Conservation (phyloP, 2,888 invertebrate genomes). For the Spodoptera exigua region DNA sequence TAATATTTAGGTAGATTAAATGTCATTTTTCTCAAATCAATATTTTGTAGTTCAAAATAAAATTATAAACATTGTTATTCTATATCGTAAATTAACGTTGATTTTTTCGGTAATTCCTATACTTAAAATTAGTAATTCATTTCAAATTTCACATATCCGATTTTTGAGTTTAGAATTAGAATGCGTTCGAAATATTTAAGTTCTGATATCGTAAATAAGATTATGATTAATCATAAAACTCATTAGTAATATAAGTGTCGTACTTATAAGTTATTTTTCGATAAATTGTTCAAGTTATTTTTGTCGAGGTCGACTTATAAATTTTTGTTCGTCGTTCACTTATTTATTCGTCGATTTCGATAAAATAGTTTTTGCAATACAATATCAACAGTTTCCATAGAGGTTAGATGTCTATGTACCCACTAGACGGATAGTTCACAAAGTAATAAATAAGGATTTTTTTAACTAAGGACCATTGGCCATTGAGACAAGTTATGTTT, state of each 20-base stretch:
- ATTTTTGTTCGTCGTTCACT: constrained; percentile 10
- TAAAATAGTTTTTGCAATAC: constrained; percentile 21
- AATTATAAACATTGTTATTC: no score
- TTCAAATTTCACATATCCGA: neutral
- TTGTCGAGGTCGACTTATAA: constrained; percentile 35
- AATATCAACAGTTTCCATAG: constrained; percentile 37
- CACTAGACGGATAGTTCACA: constrained; percentile 43
- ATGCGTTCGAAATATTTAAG: constrained; percentile 4
- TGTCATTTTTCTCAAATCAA: no score
- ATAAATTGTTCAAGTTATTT: constrained; percentile 23
- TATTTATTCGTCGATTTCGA: constrained; percentile 41
- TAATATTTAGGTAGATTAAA: no score
- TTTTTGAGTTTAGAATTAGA: constrained; percentile 8
- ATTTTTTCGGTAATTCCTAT: neutral
- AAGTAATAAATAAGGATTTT: constrained; percentile 39
- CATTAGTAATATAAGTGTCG: constrained; percentile 48
- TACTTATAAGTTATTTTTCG: constrained; percentile 38
- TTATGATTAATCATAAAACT: constrained; percentile 46
- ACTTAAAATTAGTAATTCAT: constrained; percentile 12
- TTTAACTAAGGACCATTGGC: constrained; percentile 29
- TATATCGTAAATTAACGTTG: neutral
- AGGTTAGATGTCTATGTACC: constrained; percentile 29
- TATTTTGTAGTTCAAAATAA: no score
- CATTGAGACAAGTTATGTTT: constrained; percentile 26
- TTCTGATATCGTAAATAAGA: constrained; percentile 33